Conservation (phyloP, 2,113 vertebrate genomes). For the Gasterosteus nipponicus region DNA sequence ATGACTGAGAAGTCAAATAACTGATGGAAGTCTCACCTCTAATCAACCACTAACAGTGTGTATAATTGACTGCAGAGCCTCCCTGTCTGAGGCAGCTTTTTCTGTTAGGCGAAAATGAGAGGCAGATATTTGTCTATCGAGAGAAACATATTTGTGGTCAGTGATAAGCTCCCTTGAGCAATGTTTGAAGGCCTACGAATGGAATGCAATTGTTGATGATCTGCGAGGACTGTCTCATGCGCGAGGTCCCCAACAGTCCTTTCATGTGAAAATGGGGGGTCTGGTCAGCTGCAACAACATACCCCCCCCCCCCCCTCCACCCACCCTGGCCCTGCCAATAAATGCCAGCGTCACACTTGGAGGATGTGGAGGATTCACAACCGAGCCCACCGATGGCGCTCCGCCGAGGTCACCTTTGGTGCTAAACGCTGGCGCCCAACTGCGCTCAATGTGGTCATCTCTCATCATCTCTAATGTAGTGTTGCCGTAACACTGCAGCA, state of each 20-base stretch:
- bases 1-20: slow-evolving; percentile 53
- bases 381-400: slow-evolving; percentile 37
- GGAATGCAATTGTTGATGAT: slow-evolving; percentile 75
- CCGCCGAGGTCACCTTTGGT: slow-evolving; percentile 75
- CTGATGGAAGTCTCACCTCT: slow-evolving; percentile 65
- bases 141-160: slow-evolving; percentile 52
- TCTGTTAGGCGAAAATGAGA: slow-evolving; percentile 30
- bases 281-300: slow-evolving; percentile 85
- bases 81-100: slow-evolving; percentile 36
- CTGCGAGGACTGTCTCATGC: slow-evolving; percentile 59
- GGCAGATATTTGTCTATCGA: slow-evolving; percentile 60
- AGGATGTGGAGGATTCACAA: slow-evolving; percentile 42
- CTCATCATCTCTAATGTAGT: slow-evolving; percentile 60
- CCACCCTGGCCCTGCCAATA: slow-evolving; percentile 70
- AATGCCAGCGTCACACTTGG: slow-evolving; percentile 77
- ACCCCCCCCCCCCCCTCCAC: slow-evolving; percentile 20
- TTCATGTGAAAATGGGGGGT: slow-evolving; percentile 78
- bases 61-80: slow-evolving; percentile 69
- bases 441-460: slow-evolving; percentile 48
- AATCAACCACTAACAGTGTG: slow-evolving; percentile 68
- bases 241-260: slow-evolving; percentile 65
- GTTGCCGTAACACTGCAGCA: slow-evolving; percentile 61
- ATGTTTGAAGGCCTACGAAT: slow-evolving; percentile 67
- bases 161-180: slow-evolving; percentile 60
- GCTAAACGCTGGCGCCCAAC: slow-evolving; percentile 69